These are phyloP conservation scores for Priapulus caudatus DNA, from an alignment of 2,888 invertebrate genomes.

Conservation along the genomic window DNA sequence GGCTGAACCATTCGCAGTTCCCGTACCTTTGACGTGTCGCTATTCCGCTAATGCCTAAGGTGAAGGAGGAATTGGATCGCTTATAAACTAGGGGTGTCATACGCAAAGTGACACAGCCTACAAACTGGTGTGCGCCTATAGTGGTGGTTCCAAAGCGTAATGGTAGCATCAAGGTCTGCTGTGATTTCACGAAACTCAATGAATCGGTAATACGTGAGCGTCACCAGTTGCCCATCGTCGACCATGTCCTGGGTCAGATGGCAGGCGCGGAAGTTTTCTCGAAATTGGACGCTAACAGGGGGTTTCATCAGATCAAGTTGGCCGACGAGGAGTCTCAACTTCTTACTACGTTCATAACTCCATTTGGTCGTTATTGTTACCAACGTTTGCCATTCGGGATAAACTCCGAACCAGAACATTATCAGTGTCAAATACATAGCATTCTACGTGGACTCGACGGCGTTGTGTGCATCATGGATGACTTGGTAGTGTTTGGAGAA, in stretches of 20 bases:
- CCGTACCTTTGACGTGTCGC: not conserved
- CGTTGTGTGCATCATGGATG: no score
- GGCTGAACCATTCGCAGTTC: not conserved
- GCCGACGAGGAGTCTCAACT: constrained; percentile 13
- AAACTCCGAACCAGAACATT: constrained; percentile 14
- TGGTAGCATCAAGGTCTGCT: no score
- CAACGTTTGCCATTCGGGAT: constrained; percentile 24
- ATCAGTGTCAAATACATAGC: no score
- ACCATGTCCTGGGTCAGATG: no score
- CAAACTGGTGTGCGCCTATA: constrained; percentile 1
- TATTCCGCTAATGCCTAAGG: not conserved
- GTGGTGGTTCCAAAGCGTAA: not conserved
- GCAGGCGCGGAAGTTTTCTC: no score
- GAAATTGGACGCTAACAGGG: no score
- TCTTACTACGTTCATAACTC: constrained; percentile 24
- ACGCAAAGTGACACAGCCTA: not conserved
- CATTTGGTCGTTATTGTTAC: constrained; percentile 24
- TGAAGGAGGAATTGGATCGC: not conserved
- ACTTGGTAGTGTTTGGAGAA: no score
- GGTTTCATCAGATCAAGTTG: no score
- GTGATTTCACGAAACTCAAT: no score
- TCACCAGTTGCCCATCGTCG: no score
- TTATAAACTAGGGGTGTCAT: not conserved
- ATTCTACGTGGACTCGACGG: no score
- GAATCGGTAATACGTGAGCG: no score